Conservation (phyloP, 2,113 vertebrate genomes). For the Sigmodon hispidus region DNA sequence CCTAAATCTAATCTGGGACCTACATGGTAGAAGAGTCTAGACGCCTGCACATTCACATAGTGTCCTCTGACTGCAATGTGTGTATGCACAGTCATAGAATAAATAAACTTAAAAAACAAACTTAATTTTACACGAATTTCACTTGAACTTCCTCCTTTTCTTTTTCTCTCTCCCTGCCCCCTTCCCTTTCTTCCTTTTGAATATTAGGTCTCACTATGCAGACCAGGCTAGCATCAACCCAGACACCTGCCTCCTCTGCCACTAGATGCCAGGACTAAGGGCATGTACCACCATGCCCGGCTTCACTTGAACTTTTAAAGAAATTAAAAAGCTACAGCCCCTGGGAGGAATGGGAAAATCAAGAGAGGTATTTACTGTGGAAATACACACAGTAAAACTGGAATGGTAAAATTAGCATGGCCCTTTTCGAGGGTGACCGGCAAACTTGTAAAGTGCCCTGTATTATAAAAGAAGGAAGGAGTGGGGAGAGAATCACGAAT, state of each 20-base stretch:
- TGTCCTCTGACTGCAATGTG: background rate
- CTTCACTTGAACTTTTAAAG: background rate
- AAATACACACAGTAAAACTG: background rate
- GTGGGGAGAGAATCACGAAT: background rate
- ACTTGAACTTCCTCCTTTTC: background rate
- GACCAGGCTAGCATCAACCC: background rate
- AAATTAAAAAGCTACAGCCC: background rate
- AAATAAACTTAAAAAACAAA: background rate
- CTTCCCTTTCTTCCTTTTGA: background rate
- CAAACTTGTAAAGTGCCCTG: background rate
- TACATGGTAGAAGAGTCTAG: background rate
- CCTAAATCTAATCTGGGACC: background rate
- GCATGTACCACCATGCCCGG: no score
- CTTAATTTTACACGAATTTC: background rate
- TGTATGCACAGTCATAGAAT: background rate
- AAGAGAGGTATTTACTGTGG: background rate
- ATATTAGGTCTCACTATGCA: background rate
- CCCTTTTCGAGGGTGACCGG: background rate
- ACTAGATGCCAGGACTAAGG: background rate
- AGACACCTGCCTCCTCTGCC: background rate
- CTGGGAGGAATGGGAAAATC: background rate
- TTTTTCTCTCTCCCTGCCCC: no score
- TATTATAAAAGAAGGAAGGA: background rate
- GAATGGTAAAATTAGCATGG: background rate
- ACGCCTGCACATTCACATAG: background rate